Conservation (phyloP, 92 coral and sea anemone genomes). For the Zoanthus sociatus region DNA sequence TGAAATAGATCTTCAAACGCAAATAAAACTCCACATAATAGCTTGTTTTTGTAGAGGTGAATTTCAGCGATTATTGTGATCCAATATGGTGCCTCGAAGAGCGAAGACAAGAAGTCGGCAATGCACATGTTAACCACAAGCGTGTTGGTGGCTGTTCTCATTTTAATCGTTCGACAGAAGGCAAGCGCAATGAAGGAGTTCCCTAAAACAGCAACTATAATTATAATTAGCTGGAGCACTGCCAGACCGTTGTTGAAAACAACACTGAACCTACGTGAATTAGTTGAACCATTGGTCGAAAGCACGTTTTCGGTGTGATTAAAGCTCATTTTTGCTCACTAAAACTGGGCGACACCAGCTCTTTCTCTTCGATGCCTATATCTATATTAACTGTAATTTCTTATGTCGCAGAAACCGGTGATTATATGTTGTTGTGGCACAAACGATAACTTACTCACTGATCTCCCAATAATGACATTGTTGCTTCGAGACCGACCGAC, state of each 20-base stretch:
- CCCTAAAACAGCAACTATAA: conserved; percentile 74
- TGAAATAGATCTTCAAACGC: conserved; percentile 77
- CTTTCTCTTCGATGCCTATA: not conserved
- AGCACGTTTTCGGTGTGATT: not conserved
- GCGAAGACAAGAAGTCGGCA: conserved; percentile 79
- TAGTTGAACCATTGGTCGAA: conserved; percentile 7
- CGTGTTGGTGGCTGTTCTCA: conserved; percentile 85
- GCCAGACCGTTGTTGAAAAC: conserved; percentile 42
- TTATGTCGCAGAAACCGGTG: not conserved
- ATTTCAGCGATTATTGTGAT: conserved; percentile 45
- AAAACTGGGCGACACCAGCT: not conserved
- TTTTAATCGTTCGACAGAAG: conserved; percentile 79
- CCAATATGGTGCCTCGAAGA: conserved; percentile 84
- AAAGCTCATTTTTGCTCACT: not conserved
- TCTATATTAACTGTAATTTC: not conserved
- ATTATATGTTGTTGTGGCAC: too few relatives aligned
- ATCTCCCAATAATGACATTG: not conserved
- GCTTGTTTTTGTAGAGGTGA: conserved; percentile 52
- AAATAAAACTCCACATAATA: conserved; percentile 68
- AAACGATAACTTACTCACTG: not conserved
- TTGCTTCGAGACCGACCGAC: not conserved
- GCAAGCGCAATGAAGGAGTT: conserved; percentile 79
- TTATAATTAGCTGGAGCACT: conserved; percentile 59
- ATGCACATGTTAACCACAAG: conserved; percentile 79
- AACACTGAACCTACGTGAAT: not conserved